Percentiles rank a stretch among this genome's conserved stretches.
Conservation (phyloP, 2,797 vertebrate genomes). For the Limnodromus scolopaceus region DNA sequence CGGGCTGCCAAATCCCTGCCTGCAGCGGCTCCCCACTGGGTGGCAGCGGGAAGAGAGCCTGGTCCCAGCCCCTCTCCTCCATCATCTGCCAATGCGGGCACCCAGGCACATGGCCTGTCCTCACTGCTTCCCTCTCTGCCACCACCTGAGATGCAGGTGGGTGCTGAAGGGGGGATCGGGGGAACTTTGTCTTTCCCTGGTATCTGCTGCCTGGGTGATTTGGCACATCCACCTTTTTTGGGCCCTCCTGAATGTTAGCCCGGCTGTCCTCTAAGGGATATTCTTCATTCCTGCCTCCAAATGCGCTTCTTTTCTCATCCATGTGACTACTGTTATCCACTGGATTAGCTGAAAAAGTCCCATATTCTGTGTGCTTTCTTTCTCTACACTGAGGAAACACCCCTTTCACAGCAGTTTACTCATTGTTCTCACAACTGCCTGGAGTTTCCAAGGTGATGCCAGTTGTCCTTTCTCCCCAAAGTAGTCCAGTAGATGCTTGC, state of each 20-base stretch:
- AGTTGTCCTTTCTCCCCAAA: not conserved
- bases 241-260: not conserved
- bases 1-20: not conserved
- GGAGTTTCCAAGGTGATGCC: not conserved
- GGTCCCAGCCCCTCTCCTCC: not conserved
- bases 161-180: fast-evolving
- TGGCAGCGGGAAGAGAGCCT: not conserved
- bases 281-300: not conserved
- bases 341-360: not conserved
- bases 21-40: not conserved
- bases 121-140: not conserved
- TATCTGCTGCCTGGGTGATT: not conserved
- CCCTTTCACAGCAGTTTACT: not conserved
- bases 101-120: not conserved
- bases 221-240: not conserved
- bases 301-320: not conserved
- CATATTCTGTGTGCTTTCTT: not conserved
- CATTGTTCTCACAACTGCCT: not conserved
- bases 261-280: not conserved
- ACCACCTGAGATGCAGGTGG: not conserved
- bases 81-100: fast-evolving
- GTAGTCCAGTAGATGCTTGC: not conserved
- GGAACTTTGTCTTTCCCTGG: not conserved
- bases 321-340: not conserved
- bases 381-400: fast-evolving